phyloP scores from a whole-genome alignment of 2,797 vertebrate genomes.

The Chloroceryle amazona region DNA sequence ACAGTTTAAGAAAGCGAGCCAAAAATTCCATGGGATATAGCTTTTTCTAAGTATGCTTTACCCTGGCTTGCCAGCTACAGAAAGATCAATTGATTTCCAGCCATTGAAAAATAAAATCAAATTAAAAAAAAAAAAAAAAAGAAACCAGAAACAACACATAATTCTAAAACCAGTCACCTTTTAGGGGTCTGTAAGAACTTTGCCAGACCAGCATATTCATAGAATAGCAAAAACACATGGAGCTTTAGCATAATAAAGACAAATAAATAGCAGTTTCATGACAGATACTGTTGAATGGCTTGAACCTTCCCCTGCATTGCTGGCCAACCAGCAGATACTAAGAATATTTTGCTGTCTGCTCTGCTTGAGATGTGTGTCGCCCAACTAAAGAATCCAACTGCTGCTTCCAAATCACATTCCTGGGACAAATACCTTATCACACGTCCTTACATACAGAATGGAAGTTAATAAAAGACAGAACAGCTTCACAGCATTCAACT shows the following conservation, averaged over 20 bases:
- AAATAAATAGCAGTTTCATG: slow-evolving; percentile 50
- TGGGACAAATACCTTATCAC: background rate
- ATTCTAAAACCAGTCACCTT: slow-evolving; percentile 66
- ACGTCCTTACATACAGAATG: background rate
- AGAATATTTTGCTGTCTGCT: slow-evolving; percentile 8
- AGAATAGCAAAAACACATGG: slow-evolving; percentile 70
- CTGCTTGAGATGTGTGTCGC: background rate
- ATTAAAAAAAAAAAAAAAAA: background rate
- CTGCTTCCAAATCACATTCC: background rate
- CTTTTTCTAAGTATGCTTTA: slow-evolving; percentile 53
- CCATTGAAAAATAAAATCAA: slow-evolving; percentile 31
- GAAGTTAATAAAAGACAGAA: background rate
- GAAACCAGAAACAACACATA: slow-evolving; percentile 67
- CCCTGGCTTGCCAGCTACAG: slow-evolving; percentile 28
- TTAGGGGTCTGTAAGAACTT: slow-evolving; percentile 42
- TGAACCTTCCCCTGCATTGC: slow-evolving; percentile 2
- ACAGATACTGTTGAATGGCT: slow-evolving; percentile 31
- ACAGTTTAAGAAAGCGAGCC: slow-evolving; percentile 50
- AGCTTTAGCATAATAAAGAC: slow-evolving; percentile 45
- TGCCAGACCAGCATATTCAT: slow-evolving; percentile 39
- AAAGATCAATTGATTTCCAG: slow-evolving; percentile 66
- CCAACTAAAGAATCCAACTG: background rate
- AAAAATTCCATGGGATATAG: slow-evolving; percentile 69
- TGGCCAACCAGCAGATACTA: background rate
- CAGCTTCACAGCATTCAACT: background rate